A percentile compares a stretch with the other conserved stretches of the same genome.
phyloP scores from a whole-genome alignment of 2,113 vertebrate species.

The Hucho hucho region DNA sequence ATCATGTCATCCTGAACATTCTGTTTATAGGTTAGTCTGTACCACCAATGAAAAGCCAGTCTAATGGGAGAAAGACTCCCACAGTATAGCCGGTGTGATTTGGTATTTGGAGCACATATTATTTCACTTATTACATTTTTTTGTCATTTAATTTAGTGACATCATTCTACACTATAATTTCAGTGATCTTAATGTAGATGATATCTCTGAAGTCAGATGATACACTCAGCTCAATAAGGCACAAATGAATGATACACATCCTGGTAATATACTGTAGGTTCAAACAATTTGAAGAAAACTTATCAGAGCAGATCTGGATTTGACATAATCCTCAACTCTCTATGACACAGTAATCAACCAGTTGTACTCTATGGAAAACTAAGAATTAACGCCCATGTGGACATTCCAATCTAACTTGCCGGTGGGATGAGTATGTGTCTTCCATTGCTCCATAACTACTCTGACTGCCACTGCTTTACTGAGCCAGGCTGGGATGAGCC shows the following conservation, averaged over 20 bases:
- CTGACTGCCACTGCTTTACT: conserved; percentile 44
- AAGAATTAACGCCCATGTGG: too few relatives aligned
- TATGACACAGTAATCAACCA: conserved; percentile 23
- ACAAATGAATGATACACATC: too few relatives aligned
- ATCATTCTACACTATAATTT: too few relatives aligned
- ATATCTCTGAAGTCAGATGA: conserved; percentile 60
- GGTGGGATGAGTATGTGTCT: conserved; percentile 38
- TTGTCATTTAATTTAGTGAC: too few relatives aligned
- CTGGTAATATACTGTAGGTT: too few relatives aligned
- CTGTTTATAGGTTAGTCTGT: conserved; percentile 22
- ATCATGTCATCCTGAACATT: conserved; percentile 21
- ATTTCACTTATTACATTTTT: conserved; percentile 54
- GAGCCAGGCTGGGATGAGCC: conserved; percentile 68
- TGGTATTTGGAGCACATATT: conserved; percentile 4
- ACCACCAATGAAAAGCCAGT: conserved; percentile 17
- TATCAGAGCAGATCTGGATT: conserved; percentile 41
- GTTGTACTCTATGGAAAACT: conserved; percentile 22
- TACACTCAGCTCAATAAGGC: too few relatives aligned
- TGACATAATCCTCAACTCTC: conserved; percentile 31
- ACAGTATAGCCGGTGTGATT: background rate
- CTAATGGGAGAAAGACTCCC: background rate
- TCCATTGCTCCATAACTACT: conserved; percentile 35
- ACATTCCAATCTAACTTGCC: conserved; percentile 18
- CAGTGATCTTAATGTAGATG: conserved; percentile 47
- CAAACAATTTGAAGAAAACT: conserved; percentile 46